These are phyloP conservation scores for Neoarius graeffei DNA, from an alignment of 2,113 vertebrate species.

Conservation along the genomic window DNA sequence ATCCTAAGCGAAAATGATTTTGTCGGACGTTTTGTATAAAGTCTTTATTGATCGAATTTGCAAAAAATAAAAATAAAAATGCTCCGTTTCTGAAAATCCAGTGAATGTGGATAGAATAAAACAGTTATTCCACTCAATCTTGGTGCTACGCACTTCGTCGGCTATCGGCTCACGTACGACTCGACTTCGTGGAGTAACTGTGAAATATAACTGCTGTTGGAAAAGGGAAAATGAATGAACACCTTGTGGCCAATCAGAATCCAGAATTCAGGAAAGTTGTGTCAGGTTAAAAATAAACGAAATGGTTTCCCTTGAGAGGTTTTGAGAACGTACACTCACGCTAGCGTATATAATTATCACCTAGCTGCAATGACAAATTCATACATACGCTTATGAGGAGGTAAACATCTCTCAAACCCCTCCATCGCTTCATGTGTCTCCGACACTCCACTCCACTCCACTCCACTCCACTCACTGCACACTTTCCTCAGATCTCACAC, in stretches of 20 bases:
- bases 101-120: too few species aligned
- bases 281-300: background rate
- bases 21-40: too few species aligned
- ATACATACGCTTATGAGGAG: background rate
- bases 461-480: background rate
- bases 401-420: background rate
- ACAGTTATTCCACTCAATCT: too few species aligned
- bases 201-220: too few species aligned
- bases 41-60: too few species aligned
- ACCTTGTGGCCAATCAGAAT: conserved; percentile 1
- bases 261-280: background rate
- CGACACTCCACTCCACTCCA: background rate
- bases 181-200: too few species aligned
- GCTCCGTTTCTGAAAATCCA: too few species aligned
- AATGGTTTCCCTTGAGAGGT: background rate
- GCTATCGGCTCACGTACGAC: too few species aligned
- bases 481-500: conserved; percentile 4
- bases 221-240: background rate
- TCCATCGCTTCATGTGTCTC: background rate
- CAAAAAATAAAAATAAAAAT: too few species aligned
- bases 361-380: background rate
- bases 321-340: background rate
- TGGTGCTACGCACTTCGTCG: too few species aligned
- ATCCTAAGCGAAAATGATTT: too few species aligned
- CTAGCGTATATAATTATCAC: background rate